Percentiles rank a stretch among this genome's conserved stretches.
Conservation (phyloP, 2,797 vertebrate genomes). For the Apodemus agrarius region DNA sequence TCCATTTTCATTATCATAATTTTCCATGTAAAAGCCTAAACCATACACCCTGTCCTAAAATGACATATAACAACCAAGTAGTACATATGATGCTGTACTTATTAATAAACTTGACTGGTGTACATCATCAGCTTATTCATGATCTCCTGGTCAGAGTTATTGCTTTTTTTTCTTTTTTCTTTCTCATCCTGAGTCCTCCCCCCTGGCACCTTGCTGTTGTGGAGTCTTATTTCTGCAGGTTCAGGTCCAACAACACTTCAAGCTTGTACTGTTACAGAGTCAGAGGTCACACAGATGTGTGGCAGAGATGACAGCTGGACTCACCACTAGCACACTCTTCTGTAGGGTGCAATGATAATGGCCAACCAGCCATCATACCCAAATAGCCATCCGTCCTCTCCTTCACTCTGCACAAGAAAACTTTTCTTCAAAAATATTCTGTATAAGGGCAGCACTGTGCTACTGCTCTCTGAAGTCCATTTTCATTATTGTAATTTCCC, state of each 20-base stretch:
- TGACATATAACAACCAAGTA: neutral
- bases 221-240: neutral
- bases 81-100: neutral
- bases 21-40: neutral
- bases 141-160: neutral
- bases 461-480: neutral
- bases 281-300: too few relatives aligned
- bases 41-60: neutral
- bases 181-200: neutral
- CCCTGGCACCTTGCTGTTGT: neutral
- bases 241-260: too few relatives aligned
- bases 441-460: neutral
- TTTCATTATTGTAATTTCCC: neutral
- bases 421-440: neutral
- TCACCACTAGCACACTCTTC: neutral
- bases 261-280: neutral
- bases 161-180: neutral
- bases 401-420: neutral
- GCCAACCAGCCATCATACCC: neutral
- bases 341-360: neutral
- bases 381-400: neutral
- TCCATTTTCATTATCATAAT: neutral
- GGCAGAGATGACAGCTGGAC: too few relatives aligned
- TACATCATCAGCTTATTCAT: neutral
- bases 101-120: neutral